Conservation (phyloP, 2,797 vertebrate species). For the Iguana delicatissima region DNA sequence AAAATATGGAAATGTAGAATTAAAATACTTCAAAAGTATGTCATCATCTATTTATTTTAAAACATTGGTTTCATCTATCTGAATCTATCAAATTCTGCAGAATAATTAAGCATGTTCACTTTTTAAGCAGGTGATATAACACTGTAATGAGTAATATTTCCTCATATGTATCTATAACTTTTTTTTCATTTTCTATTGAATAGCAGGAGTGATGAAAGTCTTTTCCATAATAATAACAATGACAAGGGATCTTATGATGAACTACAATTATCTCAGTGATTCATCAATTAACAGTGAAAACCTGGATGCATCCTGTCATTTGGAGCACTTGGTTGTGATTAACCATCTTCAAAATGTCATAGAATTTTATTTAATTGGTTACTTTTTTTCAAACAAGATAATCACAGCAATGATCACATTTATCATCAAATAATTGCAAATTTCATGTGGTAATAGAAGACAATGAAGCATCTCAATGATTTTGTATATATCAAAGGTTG, state of each 20-base stretch:
- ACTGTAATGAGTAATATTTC: conserved; percentile 79
- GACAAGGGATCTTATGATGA: conserved; percentile 82
- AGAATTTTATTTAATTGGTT: conserved; percentile 84
- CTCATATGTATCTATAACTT: conserved; percentile 76
- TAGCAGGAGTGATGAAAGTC: conserved; percentile 80
- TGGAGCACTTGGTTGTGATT: conserved; percentile 84
- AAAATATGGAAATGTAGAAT: conserved; percentile 5
- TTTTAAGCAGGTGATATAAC: conserved; percentile 77
- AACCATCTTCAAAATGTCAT: conserved; percentile 85
- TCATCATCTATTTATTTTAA: conserved; percentile 68
- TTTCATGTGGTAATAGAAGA: conserved; percentile 76
- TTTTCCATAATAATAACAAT: conserved; percentile 85
- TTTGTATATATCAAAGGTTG: conserved; percentile 53
- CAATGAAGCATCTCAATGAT: conserved; percentile 52
- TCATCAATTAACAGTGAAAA: conserved; percentile 79
- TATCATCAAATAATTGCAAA: conserved; percentile 80
- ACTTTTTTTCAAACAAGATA: conserved; percentile 74
- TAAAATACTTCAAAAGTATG: conserved; percentile 26
- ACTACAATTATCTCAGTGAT: conserved; percentile 84
- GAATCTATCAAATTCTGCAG: conserved; percentile 53
- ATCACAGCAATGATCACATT: conserved; percentile 79
- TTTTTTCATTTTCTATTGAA: conserved; percentile 75
- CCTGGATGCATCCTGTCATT: conserved; percentile 83
- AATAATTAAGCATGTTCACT: conserved; percentile 62
- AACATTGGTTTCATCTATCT: conserved; percentile 54